A percentile compares a stretch with the other conserved stretches of the same genome.
phyloP scores from a whole-genome alignment of 2,888 invertebrate species.

The Oligia latruncula region DNA sequence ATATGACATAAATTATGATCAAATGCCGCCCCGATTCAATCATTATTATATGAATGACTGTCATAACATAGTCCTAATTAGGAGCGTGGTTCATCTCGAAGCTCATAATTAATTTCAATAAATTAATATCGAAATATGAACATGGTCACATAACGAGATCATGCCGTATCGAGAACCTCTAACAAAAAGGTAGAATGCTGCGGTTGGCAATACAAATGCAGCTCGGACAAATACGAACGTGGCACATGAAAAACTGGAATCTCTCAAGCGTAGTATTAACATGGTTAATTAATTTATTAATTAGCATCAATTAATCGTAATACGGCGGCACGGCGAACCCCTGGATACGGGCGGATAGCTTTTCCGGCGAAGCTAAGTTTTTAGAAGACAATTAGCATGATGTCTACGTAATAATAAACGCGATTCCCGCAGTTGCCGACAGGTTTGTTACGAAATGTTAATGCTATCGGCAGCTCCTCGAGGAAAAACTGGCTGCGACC shows the following conservation, averaged over 20 bases:
- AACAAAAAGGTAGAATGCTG: conserved; percentile 81
- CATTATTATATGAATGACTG: conserved; percentile 76
- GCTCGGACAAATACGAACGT: conserved; percentile 79
- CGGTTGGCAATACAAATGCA: conserved; percentile 79
- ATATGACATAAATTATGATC: conserved; percentile 81
- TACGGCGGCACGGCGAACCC: conserved; percentile 76
- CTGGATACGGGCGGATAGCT: conserved; percentile 81
- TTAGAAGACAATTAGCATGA: conserved; percentile 78
- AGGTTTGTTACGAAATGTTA: conserved; percentile 74
- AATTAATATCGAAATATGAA: conserved; percentile 81
- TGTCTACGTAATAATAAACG: conserved; percentile 74
- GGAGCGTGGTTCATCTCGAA: conserved; percentile 69
- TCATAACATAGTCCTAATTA: conserved; percentile 80
- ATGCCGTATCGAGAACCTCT: conserved; percentile 71
- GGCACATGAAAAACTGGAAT: conserved; percentile 81
- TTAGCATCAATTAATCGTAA: conserved; percentile 88
- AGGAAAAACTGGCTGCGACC: conserved; percentile 71
- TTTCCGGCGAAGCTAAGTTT: conserved; percentile 82
- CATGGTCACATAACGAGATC: conserved; percentile 70
- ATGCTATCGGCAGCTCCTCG: conserved; percentile 59
- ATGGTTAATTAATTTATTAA: conserved; percentile 89
- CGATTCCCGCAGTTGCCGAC: conserved; percentile 77
- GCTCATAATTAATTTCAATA: conserved; percentile 80
- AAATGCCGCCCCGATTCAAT: conserved; percentile 73
- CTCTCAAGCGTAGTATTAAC: conserved; percentile 85